A percentile compares a stretch with the other conserved stretches of the same genome.
Conservation (phyloP, 1,140 invertebrate genomes). For the Orius insidiosus region DNA sequence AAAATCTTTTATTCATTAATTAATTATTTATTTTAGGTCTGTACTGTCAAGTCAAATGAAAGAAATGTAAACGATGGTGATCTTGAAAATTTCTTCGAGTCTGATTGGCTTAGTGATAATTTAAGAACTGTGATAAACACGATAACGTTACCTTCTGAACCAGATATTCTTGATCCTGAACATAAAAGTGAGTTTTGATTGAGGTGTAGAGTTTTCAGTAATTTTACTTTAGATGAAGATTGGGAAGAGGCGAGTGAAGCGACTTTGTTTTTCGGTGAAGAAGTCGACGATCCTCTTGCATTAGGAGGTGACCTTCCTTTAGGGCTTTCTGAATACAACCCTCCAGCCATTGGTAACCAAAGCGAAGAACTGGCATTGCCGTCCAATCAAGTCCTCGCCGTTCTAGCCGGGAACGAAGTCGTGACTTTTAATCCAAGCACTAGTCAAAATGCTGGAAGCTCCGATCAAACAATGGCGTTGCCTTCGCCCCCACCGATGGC, state of each 20-base stretch:
- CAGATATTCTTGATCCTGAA: constrained; percentile 35
- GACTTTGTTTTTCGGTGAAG: not conserved
- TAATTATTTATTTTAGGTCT: constrained; percentile 23
- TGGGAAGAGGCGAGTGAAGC: not conserved
- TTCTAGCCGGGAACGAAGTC: constrained; percentile 37
- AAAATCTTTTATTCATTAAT: no score
- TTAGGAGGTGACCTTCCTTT: constrained; percentile 1
- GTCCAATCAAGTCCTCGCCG: constrained; percentile 27
- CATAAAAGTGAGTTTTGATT: not conserved
- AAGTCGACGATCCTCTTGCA: constrained; percentile 11
- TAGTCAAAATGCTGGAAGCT: constrained; percentile 21
- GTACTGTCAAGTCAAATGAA: constrained; percentile 20
- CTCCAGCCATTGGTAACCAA: not conserved
- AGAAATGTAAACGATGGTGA: constrained; percentile 40
- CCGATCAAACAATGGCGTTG: constrained; percentile 20
- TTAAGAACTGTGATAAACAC: constrained; percentile 49
- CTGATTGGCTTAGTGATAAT: constrained; percentile 62
- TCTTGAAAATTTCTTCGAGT: constrained; percentile 53
- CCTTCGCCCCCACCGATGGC: constrained; percentile 6
- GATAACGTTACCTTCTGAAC: constrained; percentile 39
- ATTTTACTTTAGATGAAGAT: not conserved
- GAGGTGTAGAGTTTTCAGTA: no score
- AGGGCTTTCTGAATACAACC: not conserved
- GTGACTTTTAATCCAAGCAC: constrained; percentile 18
- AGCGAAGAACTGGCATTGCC: constrained; percentile 15